phyloP scores from a whole-genome alignment of 2,113 vertebrate species.

The Pseudonaja textilis region DNA sequence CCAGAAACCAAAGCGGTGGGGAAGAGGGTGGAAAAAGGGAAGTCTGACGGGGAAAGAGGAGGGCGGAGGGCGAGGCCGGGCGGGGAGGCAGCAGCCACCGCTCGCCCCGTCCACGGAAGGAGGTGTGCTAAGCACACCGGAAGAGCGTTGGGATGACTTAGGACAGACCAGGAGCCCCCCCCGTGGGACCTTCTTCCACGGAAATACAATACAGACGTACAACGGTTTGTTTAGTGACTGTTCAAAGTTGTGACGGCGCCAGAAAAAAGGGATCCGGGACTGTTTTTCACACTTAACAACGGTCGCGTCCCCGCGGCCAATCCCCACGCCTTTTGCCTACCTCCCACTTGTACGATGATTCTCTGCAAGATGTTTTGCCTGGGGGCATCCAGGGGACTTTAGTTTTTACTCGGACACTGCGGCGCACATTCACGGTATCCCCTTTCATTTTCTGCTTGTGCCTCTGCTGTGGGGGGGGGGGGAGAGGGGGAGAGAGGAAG shows the following conservation, averaged over 20 bases:
- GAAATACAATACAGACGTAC: background rate
- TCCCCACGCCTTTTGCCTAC: conserved; percentile 63
- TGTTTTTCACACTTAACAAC: too few species aligned
- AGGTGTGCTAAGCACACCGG: background rate
- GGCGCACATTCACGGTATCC: conserved; percentile 66
- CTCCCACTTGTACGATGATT: conserved; percentile 85
- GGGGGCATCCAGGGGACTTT: conserved; percentile 87
- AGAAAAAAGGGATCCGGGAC: background rate
- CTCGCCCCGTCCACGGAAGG: background rate
- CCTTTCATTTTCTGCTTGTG: conserved; percentile 71
- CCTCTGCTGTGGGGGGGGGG: conserved; percentile 55
- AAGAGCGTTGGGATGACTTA: background rate
- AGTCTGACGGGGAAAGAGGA: rapidly evolving
- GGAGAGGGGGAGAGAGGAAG: background rate
- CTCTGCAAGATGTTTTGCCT: conserved; percentile 77
- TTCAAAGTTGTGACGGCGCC: background rate
- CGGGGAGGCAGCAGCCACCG: background rate
- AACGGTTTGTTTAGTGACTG: background rate
- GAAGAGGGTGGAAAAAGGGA: background rate
- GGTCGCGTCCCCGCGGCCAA: too few species aligned
- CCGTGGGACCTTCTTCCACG: background rate
- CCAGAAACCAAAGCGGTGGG: background rate
- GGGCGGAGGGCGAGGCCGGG: background rate
- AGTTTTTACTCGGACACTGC: conserved; percentile 78
- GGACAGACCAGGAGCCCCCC: background rate